Evolutionary conservation across 1,140 invertebrate genomes (phyloP), one percentile per base, ranked within the genome.

Genomic region (Drosophila setifemur): DNA sequence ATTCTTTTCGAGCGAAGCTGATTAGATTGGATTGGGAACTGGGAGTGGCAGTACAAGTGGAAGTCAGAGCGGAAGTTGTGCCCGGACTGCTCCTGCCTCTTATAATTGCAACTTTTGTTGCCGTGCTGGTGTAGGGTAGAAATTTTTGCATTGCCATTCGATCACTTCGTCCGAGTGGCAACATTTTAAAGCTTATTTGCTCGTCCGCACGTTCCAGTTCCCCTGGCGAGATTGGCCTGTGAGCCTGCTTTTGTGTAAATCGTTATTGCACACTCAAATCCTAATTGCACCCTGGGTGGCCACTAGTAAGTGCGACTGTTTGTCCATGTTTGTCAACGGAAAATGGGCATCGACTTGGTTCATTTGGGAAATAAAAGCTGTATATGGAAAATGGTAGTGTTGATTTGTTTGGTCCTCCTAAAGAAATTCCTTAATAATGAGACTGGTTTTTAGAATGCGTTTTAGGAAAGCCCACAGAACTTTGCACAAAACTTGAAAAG

Each of bases 201-300:
- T 23, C 4, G 28, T 26, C 5, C 35, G 39, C 67, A 75, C 71
- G 72, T 67, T 42, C 43, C 29, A 7, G 25, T 45, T 44, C 40
- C 49, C 64, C 25, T 39, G 26, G 61, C 44, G 50, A 48, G 2
- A 6, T 19, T 48, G 60, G 47, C 25, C 40, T 64, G 48, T 39
- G 42, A 29, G 29, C 23, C 53, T 4, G 57, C 57, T 31, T 63
- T 83, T 79, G 55, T 74, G 70, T 71, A 75, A 85, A 85, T 86
- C 81, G 71, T 85, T 79, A 85, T 85, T 85, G 79, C 79, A 85
- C 77, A 77, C 81, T 73, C 67, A 73, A 85, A 82, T 78, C 72
- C 39, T 64, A 86, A 85, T 75, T 83, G 79, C 74, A 83, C 79
- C 79, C 79, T 63, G 53, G 79, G 64, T 83, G 75, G 42, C 54